Evolutionary conservation across 2,113 vertebrate genomes (phyloP).

Genomic region (Chrysemys picta): DNA sequence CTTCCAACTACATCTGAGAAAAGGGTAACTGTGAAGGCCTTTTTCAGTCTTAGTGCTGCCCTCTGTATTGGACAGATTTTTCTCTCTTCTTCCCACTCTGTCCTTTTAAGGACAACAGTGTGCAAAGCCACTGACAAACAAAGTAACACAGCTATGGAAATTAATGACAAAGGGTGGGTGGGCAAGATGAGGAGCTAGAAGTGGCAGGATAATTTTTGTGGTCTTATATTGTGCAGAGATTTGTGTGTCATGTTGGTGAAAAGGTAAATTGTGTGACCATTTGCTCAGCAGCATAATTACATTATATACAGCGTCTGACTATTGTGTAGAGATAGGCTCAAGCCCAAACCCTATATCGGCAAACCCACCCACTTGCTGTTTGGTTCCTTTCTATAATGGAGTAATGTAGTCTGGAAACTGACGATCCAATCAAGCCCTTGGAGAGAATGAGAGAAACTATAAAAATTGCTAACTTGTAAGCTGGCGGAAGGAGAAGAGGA

Average conservation of each 20-base stretch:
- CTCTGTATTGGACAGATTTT: neutral
- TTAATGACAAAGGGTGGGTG: neutral
- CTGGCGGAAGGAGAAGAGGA: fast-evolving
- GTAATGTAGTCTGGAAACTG: neutral
- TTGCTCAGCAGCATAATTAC: neutral
- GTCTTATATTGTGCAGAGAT: neutral
- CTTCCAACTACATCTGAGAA: neutral
- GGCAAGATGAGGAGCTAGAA: too few species aligned
- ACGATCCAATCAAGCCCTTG: neutral
- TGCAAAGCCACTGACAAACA: neutral
- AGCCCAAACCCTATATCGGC: neutral
- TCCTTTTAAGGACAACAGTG: neutral
- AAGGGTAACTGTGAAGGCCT: neutral
- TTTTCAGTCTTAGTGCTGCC: neutral
- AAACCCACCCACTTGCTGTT: neutral
- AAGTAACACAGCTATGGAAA: neutral
- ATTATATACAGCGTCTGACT: neutral
- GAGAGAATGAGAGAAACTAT: neutral
- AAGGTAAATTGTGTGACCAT: neutral
- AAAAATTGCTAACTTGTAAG: neutral
- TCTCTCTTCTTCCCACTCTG: neutral
- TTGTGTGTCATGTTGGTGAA: neutral
- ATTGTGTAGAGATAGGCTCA: neutral
- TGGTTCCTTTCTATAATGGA: neutral
- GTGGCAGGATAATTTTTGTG: neutral